Evolutionary conservation across 2,797 vertebrate genomes (phyloP), one percentile per base, ranked within the genome.

Genomic region (Sebastolobus altivelis): DNA sequence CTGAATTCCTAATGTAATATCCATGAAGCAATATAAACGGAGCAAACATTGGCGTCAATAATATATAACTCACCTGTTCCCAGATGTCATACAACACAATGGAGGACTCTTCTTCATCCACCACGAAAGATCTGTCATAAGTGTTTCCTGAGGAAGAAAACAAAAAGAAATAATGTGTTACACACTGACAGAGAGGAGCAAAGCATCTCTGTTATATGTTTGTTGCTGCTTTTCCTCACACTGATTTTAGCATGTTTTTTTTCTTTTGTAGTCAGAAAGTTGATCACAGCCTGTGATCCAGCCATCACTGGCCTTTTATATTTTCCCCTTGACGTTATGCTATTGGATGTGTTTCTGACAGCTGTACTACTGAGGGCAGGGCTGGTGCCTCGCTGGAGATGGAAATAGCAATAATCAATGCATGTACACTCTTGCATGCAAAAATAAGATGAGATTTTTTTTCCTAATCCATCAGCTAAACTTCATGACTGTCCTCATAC

Each of bases 21-120:
- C 13, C 1, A 58, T 13, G 7, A 70, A 75, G 76, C 37, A 65
- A 67, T 71, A 31, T 25, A 62, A 68, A 79, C 25, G 37, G 22
- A 14, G 27, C 6, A 69, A 60, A 72, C 1, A 10, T 13, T 58
- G 25, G 25, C 22, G 75, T 75, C 2, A 62, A 88, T 85, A 55
- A 82, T 68, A 14, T 29, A 80, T 70, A 38, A 77, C 40, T 93
- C 95, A 99, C 99, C 97, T 99, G 99, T 83, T 99, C 98, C 98
- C 98, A 99, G 75, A 99, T 97, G 88, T 99, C 99, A 25, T 98
- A 99, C 87, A 99, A 90, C 84, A 99, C 75, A 8, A 99, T 97
- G 8, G 97, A 97, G 0, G 98, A 97, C 86, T 99, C 99, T 84
- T 99, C 99, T 20, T 97, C 99, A 7, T 99, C 99, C 31, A 99